Evolutionary conservation across 2,113 vertebrate species (phyloP), one percentile per base, ranked within the genome.

Genomic region (Atlantisia rogersi): DNA sequence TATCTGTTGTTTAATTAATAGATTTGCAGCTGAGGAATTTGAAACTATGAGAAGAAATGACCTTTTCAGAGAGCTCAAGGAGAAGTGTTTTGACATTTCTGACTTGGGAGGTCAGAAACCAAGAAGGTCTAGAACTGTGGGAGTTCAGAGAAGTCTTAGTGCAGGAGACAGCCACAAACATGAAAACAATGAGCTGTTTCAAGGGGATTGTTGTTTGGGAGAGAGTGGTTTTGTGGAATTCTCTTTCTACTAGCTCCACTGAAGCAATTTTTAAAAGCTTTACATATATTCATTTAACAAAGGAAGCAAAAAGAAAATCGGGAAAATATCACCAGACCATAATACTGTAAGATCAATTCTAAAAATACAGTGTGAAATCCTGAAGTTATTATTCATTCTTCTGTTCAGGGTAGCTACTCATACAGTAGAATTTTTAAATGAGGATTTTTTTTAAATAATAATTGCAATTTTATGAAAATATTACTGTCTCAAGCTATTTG

Each of bases 31-130:
- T 68, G 26, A 88, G 55, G 17, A 93, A 40, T 40, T 82, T 67
- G 55, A 85, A 92, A 70, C 42, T 19, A 17, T 48, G 29, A 71
- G 11, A 88, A 93, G 55, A 93, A 62, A 77, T 9, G 16, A 32
- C 3, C 4, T 90, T 92, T 93, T 64, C 55, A 71, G 26, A 80
- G 22, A 95, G 55, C 94, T 88, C 75, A 96, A 90, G 76, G 35
- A 91, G 48, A 85, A 79, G 10, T 77, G 18, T 90, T 94, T 88
- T 91, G 71, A 80, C 82, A 74, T 88, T 94, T 90, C 67, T 79
- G 29, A 85, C 75, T 81, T 94, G 82, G 93, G 79, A 95, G 75
- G 90, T 82, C 94, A 92, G 81, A 95, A 95, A 92, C 59, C 46
- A 86, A 81, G 71, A 82, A n/a, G 55, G 56, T 67, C 70, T 92